phyloP scores from a whole-genome alignment of 2,888 invertebrate species.

The Drosophila emarginata region DNA sequence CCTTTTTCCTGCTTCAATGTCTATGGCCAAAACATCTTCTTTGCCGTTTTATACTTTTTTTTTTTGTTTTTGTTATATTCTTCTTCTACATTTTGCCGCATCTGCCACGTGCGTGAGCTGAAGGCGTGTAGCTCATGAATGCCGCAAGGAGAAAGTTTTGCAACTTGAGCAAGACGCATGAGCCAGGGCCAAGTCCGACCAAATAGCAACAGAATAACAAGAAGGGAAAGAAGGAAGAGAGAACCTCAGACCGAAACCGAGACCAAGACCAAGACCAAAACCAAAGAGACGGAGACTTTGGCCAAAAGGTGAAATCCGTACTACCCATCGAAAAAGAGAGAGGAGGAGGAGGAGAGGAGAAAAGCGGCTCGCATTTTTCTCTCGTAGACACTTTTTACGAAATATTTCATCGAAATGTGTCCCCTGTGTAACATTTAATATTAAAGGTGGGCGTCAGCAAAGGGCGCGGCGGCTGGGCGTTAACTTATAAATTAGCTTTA shows the following conservation, averaged over 20 bases:
- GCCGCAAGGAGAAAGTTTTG: conserved; percentile 79
- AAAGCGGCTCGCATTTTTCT: conserved; percentile 69
- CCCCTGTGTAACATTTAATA: conserved; percentile 83
- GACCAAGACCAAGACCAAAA: conserved; percentile 24
- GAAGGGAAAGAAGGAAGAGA: conserved; percentile 23
- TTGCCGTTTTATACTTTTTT: conserved; percentile 1
- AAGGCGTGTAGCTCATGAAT: conserved; percentile 56
- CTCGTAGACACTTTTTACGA: conserved; percentile 81
- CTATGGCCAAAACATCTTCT: conserved; percentile 12
- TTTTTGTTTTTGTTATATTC: neutral
- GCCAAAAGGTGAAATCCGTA: conserved; percentile 44
- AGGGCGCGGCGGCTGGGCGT: conserved; percentile 34
- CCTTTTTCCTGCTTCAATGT: conserved; percentile 17
- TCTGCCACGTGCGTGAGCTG: conserved; percentile 64
- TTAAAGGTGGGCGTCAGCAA: conserved; percentile 70
- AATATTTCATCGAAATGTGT: conserved; percentile 83
- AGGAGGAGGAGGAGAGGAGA: conserved; percentile 23
- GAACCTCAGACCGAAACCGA: conserved; percentile 28
- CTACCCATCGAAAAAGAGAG: conserved; percentile 20
- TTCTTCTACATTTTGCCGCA: conserved; percentile 23
- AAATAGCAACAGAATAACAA: conserved; percentile 19
- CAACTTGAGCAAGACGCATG: conserved; percentile 55
- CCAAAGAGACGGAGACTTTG: conserved; percentile 37
- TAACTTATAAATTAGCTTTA: conserved; percentile 80
- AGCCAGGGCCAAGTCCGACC: conserved; percentile 16